These are phyloP conservation scores for Acanthornis magna DNA, from an alignment of 2,797 vertebrate species.

Conservation along the genomic window DNA sequence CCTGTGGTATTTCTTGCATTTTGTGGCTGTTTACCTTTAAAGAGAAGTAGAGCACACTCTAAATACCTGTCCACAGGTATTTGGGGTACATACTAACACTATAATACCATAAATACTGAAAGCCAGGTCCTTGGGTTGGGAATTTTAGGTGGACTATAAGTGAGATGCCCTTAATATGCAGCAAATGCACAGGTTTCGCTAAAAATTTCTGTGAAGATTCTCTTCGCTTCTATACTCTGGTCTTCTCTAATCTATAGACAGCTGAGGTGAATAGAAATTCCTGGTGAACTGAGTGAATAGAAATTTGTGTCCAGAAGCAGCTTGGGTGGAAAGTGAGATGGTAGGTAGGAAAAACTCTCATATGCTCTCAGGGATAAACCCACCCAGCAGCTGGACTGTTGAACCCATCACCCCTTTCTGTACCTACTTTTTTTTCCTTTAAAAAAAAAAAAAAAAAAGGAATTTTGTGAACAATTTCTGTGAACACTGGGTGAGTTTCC, in stretches of 20 bases:
- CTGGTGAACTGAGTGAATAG: neutral
- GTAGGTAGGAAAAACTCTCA: neutral
- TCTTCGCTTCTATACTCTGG: neutral
- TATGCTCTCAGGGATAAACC: neutral
- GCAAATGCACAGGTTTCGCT: neutral
- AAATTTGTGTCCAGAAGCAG: neutral
- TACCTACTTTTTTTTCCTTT: neutral
- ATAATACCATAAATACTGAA: neutral
- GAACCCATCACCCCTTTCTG: neutral
- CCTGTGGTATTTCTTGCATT: neutral
- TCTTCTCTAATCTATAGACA: neutral
- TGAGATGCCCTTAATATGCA: neutral
- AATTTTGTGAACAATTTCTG: neutral
- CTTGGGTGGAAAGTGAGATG: neutral
- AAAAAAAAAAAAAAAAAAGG: neutral
- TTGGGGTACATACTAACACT: neutral
- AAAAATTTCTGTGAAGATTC: neutral
- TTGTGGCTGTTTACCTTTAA: neutral
- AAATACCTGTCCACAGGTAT: neutral
- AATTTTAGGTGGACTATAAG: neutral
- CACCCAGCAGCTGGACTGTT: neutral
- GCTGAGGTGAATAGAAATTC: neutral
- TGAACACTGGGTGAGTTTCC: slow-evolving; percentile 42
- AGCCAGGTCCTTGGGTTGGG: neutral
- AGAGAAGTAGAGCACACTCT: neutral